These are phyloP conservation scores for Arenicola marina DNA, from an alignment of 2,888 invertebrate species.

Conservation along the genomic window DNA sequence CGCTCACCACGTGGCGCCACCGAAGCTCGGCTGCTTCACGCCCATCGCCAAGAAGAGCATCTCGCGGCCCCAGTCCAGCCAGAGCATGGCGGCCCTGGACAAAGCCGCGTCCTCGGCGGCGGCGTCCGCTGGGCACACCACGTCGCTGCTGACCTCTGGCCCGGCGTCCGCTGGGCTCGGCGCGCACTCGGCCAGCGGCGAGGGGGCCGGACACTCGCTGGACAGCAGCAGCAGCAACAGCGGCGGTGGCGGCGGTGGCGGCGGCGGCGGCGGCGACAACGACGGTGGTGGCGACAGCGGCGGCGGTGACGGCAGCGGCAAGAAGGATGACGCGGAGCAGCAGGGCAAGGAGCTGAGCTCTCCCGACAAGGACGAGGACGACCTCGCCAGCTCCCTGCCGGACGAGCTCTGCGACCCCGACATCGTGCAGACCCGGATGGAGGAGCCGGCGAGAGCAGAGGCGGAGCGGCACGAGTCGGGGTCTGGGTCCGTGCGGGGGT, in stretches of 20 bases:
- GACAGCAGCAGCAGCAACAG: background rate
- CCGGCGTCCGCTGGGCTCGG: no score
- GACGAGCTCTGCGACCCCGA: background rate
- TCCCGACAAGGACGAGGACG: background rate
- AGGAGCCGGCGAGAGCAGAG: no score
- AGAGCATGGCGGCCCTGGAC: background rate
- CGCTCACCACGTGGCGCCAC: background rate
- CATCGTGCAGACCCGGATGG: no score
- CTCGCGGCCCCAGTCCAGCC: background rate
- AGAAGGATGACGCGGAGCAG: background rate
- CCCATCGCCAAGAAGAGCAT: background rate
- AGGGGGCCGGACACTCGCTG: no score
- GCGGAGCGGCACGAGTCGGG: no score
- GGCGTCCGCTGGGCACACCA: no score
- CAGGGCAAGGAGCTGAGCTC: background rate
- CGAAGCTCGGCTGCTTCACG: background rate
- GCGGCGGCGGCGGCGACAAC: background rate
- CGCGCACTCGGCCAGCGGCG: no score
- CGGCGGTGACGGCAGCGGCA: background rate
- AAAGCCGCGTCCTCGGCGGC: background rate
- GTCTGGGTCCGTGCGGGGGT: no score
- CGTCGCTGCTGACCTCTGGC: no score
- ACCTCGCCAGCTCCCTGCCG: constrained; percentile 1
- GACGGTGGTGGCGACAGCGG: background rate
- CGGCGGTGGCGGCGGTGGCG: background rate